Base-by-base conservation (phyloP, 1,140 invertebrate genomes). In the Zaprionus tsacasi region DNA sequence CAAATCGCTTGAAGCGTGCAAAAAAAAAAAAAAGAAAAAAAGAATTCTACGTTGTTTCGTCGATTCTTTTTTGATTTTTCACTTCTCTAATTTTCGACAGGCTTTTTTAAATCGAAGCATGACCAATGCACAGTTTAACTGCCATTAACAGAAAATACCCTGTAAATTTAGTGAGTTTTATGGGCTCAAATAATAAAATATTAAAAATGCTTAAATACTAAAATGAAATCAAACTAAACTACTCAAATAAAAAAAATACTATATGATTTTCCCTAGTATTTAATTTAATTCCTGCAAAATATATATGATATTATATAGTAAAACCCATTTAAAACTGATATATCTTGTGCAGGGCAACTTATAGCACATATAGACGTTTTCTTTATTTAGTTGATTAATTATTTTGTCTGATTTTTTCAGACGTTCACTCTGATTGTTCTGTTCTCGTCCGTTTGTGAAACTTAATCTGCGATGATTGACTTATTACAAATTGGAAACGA, bases 1-100 rank as follows among this genome's bases (percentile, higher is more conserved):
- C 82, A 80, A 78, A 88, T 80, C 66, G 82, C 83, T 78, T 87
- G 56, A 87, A 87, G 77, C 83, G 83, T 87, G 82, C 83, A 82
- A 87, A 81, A 78, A 38, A 30, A 6, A 54, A 81, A 78, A 82
- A 87, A 81, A 78, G 35, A 30, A 6, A 54, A 81, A 78, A 38
- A 30, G 27, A 54, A 65, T 59, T 71, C 66, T 60, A 38, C 35
- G 33, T 38, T 67, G 55, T 48, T 33, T 38, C 15, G 15, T 66
- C 30, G 27, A 21, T 57, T 12, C 43, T 40, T 33, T 45, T 45
- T 56, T 40, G 52, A 30, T 55, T 57, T 66, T 8, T 30, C 13
- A 30, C 15, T 68, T 25, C 13, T 33, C 30, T 2, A 21, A 57
- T 33, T 69, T 69, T 55, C 55, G 71, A 61, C 71, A 73, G 71